Base-by-base conservation (phyloP, 2,113 vertebrate genomes). In the Pachyramphus minor region DNA sequence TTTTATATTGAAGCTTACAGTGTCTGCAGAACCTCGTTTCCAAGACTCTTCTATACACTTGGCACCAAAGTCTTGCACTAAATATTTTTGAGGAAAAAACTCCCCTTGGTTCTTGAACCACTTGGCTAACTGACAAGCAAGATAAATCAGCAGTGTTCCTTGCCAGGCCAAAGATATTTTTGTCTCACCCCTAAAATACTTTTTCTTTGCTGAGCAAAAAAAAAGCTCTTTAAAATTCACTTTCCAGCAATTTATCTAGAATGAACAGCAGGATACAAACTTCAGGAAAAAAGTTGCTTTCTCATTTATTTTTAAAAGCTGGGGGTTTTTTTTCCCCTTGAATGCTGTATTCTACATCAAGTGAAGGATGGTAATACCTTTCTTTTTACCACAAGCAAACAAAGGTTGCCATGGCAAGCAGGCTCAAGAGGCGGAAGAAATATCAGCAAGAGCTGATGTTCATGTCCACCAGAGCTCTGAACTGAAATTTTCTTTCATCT, bases 401-500 rank as follows among this genome's bases (percentile, higher is more conserved):
- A 97, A 96, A 96, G 95, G 98, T 98, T 98, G 95, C 97, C 96
- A 98, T 98, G 97, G 98, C 58, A 67, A 98, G 87, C 49, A 67
- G 45, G 71, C 56, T 79, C 83, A 80, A 84, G 90, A 91, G 86
- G 93, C 20, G 2, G 83, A 92, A 94, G 81, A 94, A 96, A 93
- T 37, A 69, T 45, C 87, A 76, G 71, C 55, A 58, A 95, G 72
- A 71, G 77, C 66, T 79, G 93, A 90, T 60, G 80, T 88, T 93
- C 75, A 27, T 71, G 88, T 94, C 79, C 80, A 96, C 90, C 52
- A 58, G 93, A 88, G 93, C 95, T 39, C 66, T 37, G 87, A 92
- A 92, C 71, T 75, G 93, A 98, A 97, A 96, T 96, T 97, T 98
- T 97, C 96, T 98, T 97, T 98, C 97, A 98, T 98, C 97, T 97